phyloP scores from a whole-genome alignment of 2,797 vertebrate species.

The Fundulus diaphanus region DNA sequence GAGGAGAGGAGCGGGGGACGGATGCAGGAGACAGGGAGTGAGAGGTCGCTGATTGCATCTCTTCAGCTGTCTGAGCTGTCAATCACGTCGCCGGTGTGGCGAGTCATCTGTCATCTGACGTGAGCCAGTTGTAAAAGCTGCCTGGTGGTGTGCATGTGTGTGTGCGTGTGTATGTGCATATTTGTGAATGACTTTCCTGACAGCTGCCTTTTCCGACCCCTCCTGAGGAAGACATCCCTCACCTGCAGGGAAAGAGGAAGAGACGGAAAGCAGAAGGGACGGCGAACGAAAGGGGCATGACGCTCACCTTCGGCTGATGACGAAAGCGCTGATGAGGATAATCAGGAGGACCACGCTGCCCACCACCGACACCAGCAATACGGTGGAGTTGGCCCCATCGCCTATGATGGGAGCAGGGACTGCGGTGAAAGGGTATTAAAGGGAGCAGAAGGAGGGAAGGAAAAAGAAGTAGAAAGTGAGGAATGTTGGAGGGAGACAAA shows the following conservation, averaged over 20 bases:
- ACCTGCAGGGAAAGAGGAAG: conserved; percentile 27
- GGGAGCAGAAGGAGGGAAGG: neutral
- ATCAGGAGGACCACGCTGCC: conserved; percentile 95
- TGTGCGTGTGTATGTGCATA: conserved; percentile 24
- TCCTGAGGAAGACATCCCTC: conserved; percentile 66
- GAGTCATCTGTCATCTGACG: conserved; percentile 66
- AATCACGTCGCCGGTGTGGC: conserved; percentile 73
- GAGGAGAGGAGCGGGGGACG: conserved; percentile 3
- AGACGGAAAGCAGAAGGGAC: conserved; percentile 52
- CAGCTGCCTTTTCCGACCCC: conserved; percentile 47
- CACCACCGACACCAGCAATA: conserved; percentile 93
- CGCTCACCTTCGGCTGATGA: conserved; percentile 96
- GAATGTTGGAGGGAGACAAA: conserved; percentile 30
- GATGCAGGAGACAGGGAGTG: conserved; percentile 58
- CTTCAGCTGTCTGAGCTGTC: conserved; percentile 73
- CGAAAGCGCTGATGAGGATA: conserved; percentile 95
- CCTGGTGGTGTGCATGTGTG: conserved; percentile 38
- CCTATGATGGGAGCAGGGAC: conserved; percentile 95
- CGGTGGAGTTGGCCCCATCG: conserved; percentile 94
- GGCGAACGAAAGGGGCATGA: neutral
- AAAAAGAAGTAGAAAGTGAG: neutral
- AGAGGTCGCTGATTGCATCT: conserved; percentile 78
- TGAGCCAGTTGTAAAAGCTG: conserved; percentile 42
- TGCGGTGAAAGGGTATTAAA: conserved; percentile 56
- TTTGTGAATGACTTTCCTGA: conserved; percentile 48